These are phyloP conservation scores for Chlorops oryzae DNA, from an alignment of 1,140 invertebrate genomes.

Conservation along the genomic window DNA sequence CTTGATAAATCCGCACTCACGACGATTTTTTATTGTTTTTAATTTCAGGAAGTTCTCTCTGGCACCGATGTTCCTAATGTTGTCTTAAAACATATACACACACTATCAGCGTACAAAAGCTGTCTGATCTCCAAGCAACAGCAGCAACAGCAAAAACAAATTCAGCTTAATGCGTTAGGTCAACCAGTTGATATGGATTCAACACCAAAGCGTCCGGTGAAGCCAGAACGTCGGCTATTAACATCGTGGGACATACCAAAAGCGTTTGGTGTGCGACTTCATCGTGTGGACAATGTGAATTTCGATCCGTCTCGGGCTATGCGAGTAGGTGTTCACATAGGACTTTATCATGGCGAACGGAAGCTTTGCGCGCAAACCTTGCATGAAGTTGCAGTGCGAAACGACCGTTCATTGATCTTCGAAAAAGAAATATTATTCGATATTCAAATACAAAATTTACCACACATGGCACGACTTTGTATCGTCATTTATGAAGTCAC, in stretches of 20 bases:
- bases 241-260: conserved; percentile 69
- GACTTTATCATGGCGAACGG: conserved; percentile 39
- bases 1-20: too few relatives aligned
- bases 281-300: conserved; percentile 68
- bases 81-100: conserved; percentile 36
- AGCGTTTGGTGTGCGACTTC: conserved; percentile 63
- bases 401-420: conserved; percentile 66
- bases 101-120: conserved; percentile 50
- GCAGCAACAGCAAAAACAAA: too few relatives aligned
- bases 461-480: conserved; percentile 81
- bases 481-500: conserved; percentile 80
- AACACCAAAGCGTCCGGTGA: conserved; percentile 19
- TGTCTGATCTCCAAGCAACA: conserved; percentile 46
- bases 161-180: too few relatives aligned
- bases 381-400: conserved; percentile 24
- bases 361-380: conserved; percentile 32
- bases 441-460: conserved; percentile 76
- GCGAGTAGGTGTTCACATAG: conserved; percentile 50
- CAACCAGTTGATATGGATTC: conserved; percentile 29
- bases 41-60: conserved; percentile 33
- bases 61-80: conserved; percentile 42
- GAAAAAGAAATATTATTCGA: conserved; percentile 76
- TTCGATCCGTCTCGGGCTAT: conserved; percentile 65
- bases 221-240: conserved; percentile 52
- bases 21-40: not conserved